Base-by-base conservation (phyloP, 1,140 invertebrate genomes). In the Neelides sp. region DNA sequence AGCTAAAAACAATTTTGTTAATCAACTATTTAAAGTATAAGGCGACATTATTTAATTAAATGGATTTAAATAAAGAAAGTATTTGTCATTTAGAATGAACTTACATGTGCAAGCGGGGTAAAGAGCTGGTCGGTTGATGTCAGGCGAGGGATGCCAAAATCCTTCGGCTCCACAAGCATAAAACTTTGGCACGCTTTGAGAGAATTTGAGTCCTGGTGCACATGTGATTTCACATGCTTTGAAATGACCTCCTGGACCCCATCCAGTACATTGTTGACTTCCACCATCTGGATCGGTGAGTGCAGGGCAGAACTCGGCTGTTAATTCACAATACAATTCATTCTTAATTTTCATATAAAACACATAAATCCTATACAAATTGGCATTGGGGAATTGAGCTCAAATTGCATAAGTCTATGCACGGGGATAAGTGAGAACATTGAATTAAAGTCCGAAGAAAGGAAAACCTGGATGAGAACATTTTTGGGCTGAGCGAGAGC, bases 91-190 rank as follows among this genome's bases (percentile, higher is more conserved):
- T 15, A 27, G 48, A 15, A 30, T n/a, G 30, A 48, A 68, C 72
- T 75, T 77, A 84, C 83, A 74, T 62, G 87, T 88, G 66, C 89
- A 94, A 60, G 88, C 85, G 30, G 90, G 89, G 66, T 92, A 94
- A 2, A 90, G 71, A 51, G 92, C 66, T 12, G 85, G 84, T 54
- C 83, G 69, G 24, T 70, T 75, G 8, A 87, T 84, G 63, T 87
- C 76, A 20, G 69, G 73, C 2, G 84, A 89, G 20, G 92, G 92
- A 57, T 88, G 73, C 91, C 91, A 96, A 67, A 91, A 91, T 30
- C 91, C 91, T 77, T 96, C 91, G 47, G 86, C 87, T 13, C 89
- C 91, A 65, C 92, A 96, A 4, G 90, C 92, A 64, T 94, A 96
- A 71, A 95, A 96, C 58, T 87, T 84, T 0, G 91, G 88, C 27